phyloP scores from a whole-genome alignment of 2,888 invertebrate species.

The Cetonia aurata region DNA sequence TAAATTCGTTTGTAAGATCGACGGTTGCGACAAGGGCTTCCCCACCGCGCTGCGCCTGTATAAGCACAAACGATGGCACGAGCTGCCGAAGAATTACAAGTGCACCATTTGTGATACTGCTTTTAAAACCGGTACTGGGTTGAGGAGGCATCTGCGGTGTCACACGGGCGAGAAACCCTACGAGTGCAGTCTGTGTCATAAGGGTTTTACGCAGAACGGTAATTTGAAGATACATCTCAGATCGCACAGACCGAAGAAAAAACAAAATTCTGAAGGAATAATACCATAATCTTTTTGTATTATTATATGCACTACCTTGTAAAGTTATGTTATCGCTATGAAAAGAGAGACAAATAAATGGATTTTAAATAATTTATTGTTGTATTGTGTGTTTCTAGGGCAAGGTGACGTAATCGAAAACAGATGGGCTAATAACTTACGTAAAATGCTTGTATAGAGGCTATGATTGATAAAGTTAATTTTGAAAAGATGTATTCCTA shows the following conservation, averaged over 20 bases:
- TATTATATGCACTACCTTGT: no score
- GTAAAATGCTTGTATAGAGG: no score
- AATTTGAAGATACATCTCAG: slow-evolving; percentile 32
- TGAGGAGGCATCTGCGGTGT: slow-evolving; percentile 16
- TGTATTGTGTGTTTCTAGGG: no score
- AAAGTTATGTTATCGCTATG: no score
- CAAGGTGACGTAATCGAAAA: no score
- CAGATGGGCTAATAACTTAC: no score
- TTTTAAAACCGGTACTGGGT: slow-evolving; percentile 10
- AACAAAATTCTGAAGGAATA: no score
- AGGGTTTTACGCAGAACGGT: slow-evolving; percentile 21
- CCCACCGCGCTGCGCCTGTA: background rate
- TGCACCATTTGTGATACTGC: slow-evolving; percentile 19
- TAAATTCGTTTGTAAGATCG: slow-evolving; percentile 17
- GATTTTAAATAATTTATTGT: no score
- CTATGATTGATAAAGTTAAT: no score
- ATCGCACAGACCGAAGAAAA: background rate
- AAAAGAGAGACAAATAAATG: no score
- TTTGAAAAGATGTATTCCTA: no score
- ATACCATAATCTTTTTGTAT: no score
- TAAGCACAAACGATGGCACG: slow-evolving; percentile 15
- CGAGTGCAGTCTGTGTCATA: slow-evolving; percentile 21
- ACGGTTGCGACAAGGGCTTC: slow-evolving; percentile 19
- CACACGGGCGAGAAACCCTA: slow-evolving; percentile 30
- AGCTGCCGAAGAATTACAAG: background rate